phyloP scores from a whole-genome alignment of 2,113 vertebrate species.

The Paradisaea rubra region DNA sequence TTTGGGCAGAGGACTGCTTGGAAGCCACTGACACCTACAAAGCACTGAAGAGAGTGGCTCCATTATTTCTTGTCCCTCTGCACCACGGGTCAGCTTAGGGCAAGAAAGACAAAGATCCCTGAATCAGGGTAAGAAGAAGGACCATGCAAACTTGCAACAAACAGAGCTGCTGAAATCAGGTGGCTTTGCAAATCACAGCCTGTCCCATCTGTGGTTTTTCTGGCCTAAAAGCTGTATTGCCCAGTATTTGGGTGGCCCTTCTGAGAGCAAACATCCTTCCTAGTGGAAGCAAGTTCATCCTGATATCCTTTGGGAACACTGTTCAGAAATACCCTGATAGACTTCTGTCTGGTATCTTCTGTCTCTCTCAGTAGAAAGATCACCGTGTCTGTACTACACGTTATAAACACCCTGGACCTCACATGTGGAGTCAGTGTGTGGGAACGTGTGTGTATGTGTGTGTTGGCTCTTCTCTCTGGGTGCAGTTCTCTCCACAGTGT shows the following conservation, averaged over 20 bases:
- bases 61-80: conserved; percentile 4
- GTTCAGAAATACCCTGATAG: conserved; percentile 23
- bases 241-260: conserved; percentile 44
- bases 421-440: background rate
- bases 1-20: conserved; percentile 5
- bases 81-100: background rate
- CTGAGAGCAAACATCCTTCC: conserved; percentile 43
- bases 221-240: conserved; percentile 24
- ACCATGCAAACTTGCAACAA: background rate
- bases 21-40: background rate
- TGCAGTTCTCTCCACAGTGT: background rate
- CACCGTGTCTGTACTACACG: conserved; percentile 14
- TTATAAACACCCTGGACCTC: conserved; percentile 14
- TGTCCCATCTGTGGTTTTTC: conserved; percentile 38
- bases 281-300: conserved; percentile 50
- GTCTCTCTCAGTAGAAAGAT: conserved; percentile 35
- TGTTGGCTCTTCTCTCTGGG: background rate
- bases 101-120: conserved; percentile 27
- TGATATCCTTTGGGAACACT: conserved; percentile 52
- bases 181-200: conserved; percentile 45
- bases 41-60: background rate
- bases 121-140: conserved; percentile 43
- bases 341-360: conserved; percentile 1
- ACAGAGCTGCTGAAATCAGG: conserved; percentile 18
- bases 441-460: background rate